Percentiles rank a stretch among this genome's conserved stretches.
Evolutionary conservation across 2,113 vertebrate species (phyloP).

Genomic region (Bos javanicus): DNA sequence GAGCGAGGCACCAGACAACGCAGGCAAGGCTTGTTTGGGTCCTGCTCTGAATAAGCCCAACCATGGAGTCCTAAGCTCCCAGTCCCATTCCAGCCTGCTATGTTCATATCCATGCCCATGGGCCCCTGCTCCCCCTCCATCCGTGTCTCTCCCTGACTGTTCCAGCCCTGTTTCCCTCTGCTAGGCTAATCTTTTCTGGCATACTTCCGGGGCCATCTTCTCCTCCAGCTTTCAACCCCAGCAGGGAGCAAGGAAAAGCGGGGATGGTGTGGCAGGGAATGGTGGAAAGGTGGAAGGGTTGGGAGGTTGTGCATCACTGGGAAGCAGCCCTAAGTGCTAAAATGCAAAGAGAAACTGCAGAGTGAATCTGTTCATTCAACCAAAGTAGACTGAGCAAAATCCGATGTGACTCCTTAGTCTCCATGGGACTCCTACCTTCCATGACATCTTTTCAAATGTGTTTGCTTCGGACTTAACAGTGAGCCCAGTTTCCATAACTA

Average conservation of each 20-base stretch:
- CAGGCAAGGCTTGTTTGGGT: not conserved
- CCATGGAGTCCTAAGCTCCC: not conserved
- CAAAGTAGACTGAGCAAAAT: not conserved
- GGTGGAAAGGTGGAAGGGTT: not conserved
- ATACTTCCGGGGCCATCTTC: not conserved
- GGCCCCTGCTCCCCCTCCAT: not conserved
- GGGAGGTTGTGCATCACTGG: not conserved
- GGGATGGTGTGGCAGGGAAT: accelerated
- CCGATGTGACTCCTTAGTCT: not conserved
- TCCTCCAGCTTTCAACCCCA: not conserved
- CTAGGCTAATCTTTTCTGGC: not conserved
- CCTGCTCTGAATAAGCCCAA: not conserved
- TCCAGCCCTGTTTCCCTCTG: not conserved
- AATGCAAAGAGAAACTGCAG: not conserved
- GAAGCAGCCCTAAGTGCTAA: not conserved
- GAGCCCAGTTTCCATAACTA: not conserved
- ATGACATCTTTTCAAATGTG: not conserved
- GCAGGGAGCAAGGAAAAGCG: not conserved
- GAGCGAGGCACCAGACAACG: not conserved
- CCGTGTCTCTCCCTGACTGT: not conserved
- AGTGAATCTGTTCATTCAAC: not conserved
- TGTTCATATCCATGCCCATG: not conserved
- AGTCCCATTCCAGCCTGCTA: not conserved
- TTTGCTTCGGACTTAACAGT: not conserved
- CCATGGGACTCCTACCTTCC: not conserved